Base-by-base conservation (phyloP, 2,888 invertebrate genomes). In the Acrocera orbiculus region DNA sequence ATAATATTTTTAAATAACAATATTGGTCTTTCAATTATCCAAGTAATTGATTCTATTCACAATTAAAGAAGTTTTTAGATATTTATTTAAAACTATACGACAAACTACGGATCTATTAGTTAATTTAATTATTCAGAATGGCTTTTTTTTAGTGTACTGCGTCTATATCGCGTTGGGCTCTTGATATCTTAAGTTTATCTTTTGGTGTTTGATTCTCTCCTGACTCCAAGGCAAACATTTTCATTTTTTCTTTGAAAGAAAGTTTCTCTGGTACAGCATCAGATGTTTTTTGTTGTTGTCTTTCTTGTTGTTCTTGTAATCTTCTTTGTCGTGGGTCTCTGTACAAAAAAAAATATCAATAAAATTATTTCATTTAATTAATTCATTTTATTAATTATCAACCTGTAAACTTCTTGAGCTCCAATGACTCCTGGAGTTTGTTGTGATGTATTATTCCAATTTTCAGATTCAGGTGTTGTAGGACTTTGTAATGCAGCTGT, bases 181-280 rank as follows among this genome's bases (percentile, higher is more conserved):
- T 73, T 24, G 93, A 95, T 58, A 86, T 87, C 66, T 93, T 95
- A 37, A 90, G 79, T 67, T 90, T 90, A 58, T 92, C 89, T 63
- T 85, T 81, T 44, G 92, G 92, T 40, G 90, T 87, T 52, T 78
- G 73, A 48, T 79, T 75, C 54, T 93, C 92, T 26, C 95, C 95
- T 10, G 90, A 81, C 65, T 95, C 93, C 63, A 85, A 75, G 27
- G 95, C 96, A 66, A 98, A 98, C 85, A 95, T 89, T 64, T 90
- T 90, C 93, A 96, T 96, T 64, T 98, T 98, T 61, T 98, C 96
- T 58, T 90, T 82, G 64, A 98, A 98, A 37, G 87, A 87, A 40
- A 96, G 69, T 50, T 92, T 87, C 56, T 95, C 93, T 3, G 87
- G 87, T 41, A 83, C 72, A 9, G 54, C 54, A 44, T 58, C 61